Evolutionary conservation across 2,888 invertebrate genomes (phyloP), one percentile per base, ranked within the genome.

Genomic region (Aleiodes alternator): DNA sequence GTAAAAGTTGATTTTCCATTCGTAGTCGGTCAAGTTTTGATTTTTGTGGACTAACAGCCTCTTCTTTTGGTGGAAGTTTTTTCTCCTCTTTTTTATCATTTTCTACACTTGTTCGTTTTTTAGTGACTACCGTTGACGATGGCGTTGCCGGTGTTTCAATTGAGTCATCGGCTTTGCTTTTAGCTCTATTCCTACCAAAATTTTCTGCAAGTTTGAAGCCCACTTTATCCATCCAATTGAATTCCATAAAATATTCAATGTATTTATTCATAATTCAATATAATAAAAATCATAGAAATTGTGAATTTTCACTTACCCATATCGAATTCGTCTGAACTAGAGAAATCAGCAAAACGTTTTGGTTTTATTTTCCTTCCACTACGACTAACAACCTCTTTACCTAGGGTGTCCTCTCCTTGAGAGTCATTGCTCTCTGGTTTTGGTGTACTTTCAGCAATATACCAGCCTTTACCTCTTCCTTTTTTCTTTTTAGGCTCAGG

Each of bases 341-440:
- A 86, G 61, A 86, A 88, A 74, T 89, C 89, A 12, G 88, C 86
- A 74, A 87, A 89, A 38, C 88, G 85, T 88, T 93, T 95, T 0
- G 94, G 94, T 80, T 94, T 94, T 77, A 95, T 94, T 89, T 95
- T 95, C 71, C 95, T 91, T 0, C 95, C 95, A 83, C 94, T 94
- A 75, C 95, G 92, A 85, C 94, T 94, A 9, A 93, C 92, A 31
- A 93, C 87, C 84, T 94, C 92, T 1, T 92, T 92, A 76, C 92
- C 92, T 16, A 91, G 91, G 0, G 90, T 85, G 0, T 88, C 90
- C 0, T 89, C 90, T 16, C 91, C 91, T 77, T 90, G 91, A 3
- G 86, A 86, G 66, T 88, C 88, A 4, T 72, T 77, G 6, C 74
- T 56, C 1, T 87, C 87, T 51, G 83, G 84, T 75, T 85, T 86